Base-by-base conservation (phyloP, 2,113 vertebrate genomes). In the Elephantulus edwardii region DNA sequence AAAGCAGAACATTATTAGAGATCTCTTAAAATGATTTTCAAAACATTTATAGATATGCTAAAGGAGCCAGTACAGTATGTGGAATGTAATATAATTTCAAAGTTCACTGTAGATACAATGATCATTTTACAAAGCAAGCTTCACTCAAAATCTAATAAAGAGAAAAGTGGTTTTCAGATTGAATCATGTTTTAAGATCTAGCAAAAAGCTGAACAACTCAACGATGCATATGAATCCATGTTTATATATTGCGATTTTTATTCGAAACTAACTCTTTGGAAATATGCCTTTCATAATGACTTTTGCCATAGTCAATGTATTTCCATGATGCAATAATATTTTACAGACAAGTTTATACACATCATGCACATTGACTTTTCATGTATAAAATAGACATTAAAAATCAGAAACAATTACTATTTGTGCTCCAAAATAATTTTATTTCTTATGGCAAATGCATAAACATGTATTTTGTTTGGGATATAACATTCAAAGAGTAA, bases 81-180 rank as follows among this genome's bases (percentile, higher is more conserved):
- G 30, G 6, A 68, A 78, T 71, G 16, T 42, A 90, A 79, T 44
- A 74, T 66, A 66, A 80, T 70, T 94, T 85, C 79, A 88, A 79
- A 85, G 14, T 16, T 48, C 75, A 74, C 20, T 60, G 40, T 77
- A 64, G 52, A 78, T 62, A 24, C 42, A 90, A 40, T 82, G 56
- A 74, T 81, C 77, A 91, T 62, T 14, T 74, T 64, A 66, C 8
- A 62, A 82, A 91, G 13, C 33, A 92, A 94, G 90, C 72, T 84
- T 64, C 30, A 85, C 48, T 70, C 24, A 70, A n/a, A 93, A 81
- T 91, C 10, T 75, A 88, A 85, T 70, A 42, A 48, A 88, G 28
- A 68, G 4, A 92, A 44, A 85, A 83, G 24, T 33, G 1, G 16
- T 54, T 85, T 95, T 86, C 54, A 70, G 62, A 70, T n/a, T 6